Conservation (phyloP, 37 sponge, comb jelly and placozoan genomes). For the Aplysina aerophoba region DNA sequence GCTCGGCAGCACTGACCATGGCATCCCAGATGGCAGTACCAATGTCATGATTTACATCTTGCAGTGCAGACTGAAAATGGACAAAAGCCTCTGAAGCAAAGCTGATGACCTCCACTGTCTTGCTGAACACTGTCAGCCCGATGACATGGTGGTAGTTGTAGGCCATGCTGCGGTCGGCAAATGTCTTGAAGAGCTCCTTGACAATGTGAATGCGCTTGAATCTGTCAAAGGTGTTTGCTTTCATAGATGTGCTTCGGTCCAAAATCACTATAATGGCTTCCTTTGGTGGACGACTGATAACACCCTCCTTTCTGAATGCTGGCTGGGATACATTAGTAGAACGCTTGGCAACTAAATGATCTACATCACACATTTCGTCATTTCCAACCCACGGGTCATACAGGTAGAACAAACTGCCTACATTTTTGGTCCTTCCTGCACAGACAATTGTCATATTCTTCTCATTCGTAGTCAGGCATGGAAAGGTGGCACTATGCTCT, state of each 20-base stretch:
- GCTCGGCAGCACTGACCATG: conserved; percentile 18
- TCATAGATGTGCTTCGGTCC: conserved; percentile 40
- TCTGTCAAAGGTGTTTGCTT: neutral
- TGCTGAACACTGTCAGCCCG: conserved; percentile 39
- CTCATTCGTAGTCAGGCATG: neutral
- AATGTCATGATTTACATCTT: neutral
- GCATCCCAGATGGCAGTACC: conserved; percentile 43
- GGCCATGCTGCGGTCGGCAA: conserved; percentile 49
- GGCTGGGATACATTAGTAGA: neutral
- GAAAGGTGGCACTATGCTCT: neutral
- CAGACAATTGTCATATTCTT: conserved; percentile 2
- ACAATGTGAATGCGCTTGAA: conserved; percentile 5
- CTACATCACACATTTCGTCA: neutral
- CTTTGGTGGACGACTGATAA: conserved; percentile 38
- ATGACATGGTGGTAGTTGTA: conserved; percentile 47
- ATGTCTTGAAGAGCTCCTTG: conserved; percentile 43
- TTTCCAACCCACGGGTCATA: conserved; percentile 20
- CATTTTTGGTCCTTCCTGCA: neutral
- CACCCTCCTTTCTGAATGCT: conserved; percentile 11
- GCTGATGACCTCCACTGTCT: conserved; percentile 15
- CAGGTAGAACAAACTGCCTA: neutral
- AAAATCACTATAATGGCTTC: conserved; percentile 47
- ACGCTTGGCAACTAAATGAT: neutral
- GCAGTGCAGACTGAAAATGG: conserved; percentile 22
- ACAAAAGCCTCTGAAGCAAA: conserved; percentile 33